A percentile compares a stretch with the other conserved stretches of the same genome.
phyloP scores from a whole-genome alignment of 2,797 vertebrate species.

The Myiotriccus ornatus region DNA sequence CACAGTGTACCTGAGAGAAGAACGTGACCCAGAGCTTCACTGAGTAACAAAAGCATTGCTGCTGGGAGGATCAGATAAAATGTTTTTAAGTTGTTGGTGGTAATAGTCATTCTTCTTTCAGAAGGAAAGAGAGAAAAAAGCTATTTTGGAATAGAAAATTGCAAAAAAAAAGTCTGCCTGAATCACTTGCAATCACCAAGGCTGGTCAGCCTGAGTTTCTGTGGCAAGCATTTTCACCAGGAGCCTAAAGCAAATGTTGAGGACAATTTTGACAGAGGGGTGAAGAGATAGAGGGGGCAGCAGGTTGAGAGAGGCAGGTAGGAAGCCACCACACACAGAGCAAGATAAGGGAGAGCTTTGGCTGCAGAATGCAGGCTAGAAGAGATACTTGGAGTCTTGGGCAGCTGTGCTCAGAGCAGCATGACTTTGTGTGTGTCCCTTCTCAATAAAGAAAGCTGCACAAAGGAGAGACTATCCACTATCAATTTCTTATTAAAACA shows the following conservation, averaged over 20 bases:
- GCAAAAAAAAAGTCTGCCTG: neutral
- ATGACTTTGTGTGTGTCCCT: neutral
- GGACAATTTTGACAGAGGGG: neutral
- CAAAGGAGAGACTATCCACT: neutral
- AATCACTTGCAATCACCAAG: neutral
- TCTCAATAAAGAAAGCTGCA: neutral
- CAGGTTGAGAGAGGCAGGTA: neutral
- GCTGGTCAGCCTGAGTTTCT: neutral
- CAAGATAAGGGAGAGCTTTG: neutral
- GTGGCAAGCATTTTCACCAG: neutral
- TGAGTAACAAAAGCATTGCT: neutral
- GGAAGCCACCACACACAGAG: neutral
- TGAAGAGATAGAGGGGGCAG: neutral
- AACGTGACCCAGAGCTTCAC: neutral
- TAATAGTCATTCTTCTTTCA: neutral
- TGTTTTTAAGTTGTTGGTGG: neutral
- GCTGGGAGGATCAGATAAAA: neutral
- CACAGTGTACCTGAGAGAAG: neutral
- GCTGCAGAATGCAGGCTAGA: neutral
- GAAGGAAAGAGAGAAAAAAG: neutral
- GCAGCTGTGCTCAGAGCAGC: neutral
- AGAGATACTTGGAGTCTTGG: neutral
- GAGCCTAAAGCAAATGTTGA: neutral
- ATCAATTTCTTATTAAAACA: neutral
- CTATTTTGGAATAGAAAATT: neutral